A percentile compares a stretch with the other conserved stretches of the same genome.
Evolutionary conservation across 2,888 invertebrate species (phyloP).

Genomic region (Ornithoptera priamus): DNA sequence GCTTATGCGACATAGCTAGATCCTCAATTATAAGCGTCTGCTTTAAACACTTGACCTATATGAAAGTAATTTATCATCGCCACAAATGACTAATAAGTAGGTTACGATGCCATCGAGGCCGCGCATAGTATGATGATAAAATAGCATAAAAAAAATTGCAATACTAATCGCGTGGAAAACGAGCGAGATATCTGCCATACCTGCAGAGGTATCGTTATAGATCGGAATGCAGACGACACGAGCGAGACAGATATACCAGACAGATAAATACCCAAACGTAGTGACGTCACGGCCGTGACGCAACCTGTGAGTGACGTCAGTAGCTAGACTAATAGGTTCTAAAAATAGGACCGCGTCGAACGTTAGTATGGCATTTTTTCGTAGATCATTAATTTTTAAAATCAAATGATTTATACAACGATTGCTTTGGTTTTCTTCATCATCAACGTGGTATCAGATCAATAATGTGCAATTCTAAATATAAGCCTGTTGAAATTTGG

Average conservation of each 20-base stretch:
- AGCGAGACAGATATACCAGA: constrained; percentile 9
- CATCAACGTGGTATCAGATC: too few species aligned
- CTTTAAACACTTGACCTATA: constrained; percentile 6
- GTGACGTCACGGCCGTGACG: constrained; percentile 19
- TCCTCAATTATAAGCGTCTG: neutral
- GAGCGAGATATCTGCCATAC: neutral
- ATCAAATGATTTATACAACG: too few species aligned
- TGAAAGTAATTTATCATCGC: neutral
- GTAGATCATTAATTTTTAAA: too few species aligned
- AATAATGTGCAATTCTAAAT: too few species aligned
- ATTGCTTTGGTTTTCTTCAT: too few species aligned
- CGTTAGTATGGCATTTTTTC: neutral
- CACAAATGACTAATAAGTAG: constrained; percentile 5
- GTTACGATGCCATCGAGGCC: constrained; percentile 5
- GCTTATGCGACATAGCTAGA: too few species aligned
- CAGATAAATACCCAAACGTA: constrained; percentile 6
- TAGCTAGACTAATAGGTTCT: constrained; percentile 1
- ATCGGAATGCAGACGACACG: constrained; percentile 4
- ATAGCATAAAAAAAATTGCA: constrained; percentile 1
- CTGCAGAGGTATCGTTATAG: neutral
- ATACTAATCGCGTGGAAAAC: neutral
- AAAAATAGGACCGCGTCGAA: neutral
- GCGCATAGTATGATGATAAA: neutral
- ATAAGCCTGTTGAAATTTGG: too few species aligned
- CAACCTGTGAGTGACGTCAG: constrained; percentile 13